phyloP scores from a whole-genome alignment of 2,797 vertebrate genomes.

The Sebastes kiyomatsui region DNA sequence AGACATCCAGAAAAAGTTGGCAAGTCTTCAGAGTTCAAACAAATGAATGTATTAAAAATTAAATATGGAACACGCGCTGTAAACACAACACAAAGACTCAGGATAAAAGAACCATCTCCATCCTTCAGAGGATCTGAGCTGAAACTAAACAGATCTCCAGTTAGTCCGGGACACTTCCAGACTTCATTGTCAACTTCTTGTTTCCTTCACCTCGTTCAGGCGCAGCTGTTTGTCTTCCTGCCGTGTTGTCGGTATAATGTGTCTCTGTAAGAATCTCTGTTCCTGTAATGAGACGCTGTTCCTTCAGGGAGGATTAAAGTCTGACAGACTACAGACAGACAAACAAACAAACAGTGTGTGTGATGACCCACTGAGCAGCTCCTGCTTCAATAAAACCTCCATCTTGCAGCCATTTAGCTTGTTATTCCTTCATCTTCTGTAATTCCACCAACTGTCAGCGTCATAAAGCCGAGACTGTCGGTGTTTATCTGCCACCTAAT shows the following conservation, averaged over 20 bases:
- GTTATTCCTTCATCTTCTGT: conserved; percentile 52
- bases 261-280: conserved; percentile 38
- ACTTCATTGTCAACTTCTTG: conserved; percentile 16
- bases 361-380: conserved; percentile 54
- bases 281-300: conserved; percentile 53
- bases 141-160: not conserved
- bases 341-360: conserved; percentile 32
- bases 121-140: no score
- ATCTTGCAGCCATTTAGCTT: conserved; percentile 52
- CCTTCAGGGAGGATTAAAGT: conserved; percentile 69
- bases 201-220: conserved; percentile 8
- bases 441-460: conserved; percentile 12
- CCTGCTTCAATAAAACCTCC: conserved; percentile 33
- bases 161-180: conserved; percentile 16
- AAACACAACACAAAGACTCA: no score
- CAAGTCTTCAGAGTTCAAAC: not conserved
- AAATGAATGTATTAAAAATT: not conserved
- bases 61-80: no score
- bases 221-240: conserved; percentile 44
- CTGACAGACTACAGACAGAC: conserved; percentile 46
- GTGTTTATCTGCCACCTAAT: conserved; percentile 38
- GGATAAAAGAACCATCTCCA: no score
- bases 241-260: conserved; percentile 39
- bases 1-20: not conserved
- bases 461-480: conserved; percentile 9